Evolutionary conservation across 2,888 invertebrate species (phyloP).

Genomic region (Mermis nigrescens): DNA sequence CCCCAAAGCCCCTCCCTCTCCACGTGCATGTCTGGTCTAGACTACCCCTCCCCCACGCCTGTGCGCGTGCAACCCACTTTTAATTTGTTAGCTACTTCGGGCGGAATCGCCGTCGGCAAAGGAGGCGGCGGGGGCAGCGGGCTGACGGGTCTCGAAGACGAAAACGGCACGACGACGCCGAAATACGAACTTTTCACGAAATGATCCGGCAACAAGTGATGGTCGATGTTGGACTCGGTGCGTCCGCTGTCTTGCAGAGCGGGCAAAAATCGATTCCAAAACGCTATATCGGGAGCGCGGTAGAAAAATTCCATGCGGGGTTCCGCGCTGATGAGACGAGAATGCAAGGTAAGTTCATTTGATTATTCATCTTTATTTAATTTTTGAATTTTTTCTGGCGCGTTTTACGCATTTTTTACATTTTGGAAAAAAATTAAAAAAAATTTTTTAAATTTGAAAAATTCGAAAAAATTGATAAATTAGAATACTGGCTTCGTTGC

Average conservation of each 20-base stretch:
- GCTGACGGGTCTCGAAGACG: background rate
- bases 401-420: too few relatives aligned
- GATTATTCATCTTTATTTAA: background rate
- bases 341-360: background rate
- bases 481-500: too few relatives aligned
- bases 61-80: too few relatives aligned
- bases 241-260: slow-evolving; percentile 22
- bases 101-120: slow-evolving; percentile 1
- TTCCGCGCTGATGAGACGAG: slow-evolving; percentile 19
- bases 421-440: too few relatives aligned
- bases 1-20: too few relatives aligned
- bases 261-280: slow-evolving; percentile 29
- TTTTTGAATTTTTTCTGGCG: too few relatives aligned
- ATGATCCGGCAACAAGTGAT: slow-evolving; percentile 24
- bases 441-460: too few relatives aligned
- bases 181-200: slow-evolving; percentile 25
- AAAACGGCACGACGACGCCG: slow-evolving; percentile 24
- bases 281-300: slow-evolving; percentile 25
- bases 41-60: too few relatives aligned
- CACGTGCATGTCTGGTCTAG: too few relatives aligned
- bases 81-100: slow-evolving; percentile 8
- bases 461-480: too few relatives aligned
- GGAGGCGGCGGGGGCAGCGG: slow-evolving; percentile 26
- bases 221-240: slow-evolving; percentile 19
- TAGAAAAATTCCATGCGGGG: slow-evolving; percentile 28